Evolutionary conservation across 53 echinoderm and acorn worm genomes (phyloP), one percentile per base, ranked within the genome.

Genomic region (Arbacia lixula): DNA sequence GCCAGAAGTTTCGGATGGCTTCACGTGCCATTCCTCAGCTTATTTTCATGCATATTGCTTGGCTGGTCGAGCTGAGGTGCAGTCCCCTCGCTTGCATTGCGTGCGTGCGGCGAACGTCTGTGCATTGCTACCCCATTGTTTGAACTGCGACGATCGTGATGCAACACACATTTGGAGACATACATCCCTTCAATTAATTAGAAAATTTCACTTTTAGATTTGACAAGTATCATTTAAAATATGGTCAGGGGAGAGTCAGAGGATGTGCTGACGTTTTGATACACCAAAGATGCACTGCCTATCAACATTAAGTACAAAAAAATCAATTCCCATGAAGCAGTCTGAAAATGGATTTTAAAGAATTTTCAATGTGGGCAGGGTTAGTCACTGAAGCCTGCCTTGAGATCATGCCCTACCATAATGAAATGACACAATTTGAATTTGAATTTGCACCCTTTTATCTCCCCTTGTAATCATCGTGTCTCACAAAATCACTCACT

Each of bases 261-360:
- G 12, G 20, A 39, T 81, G 82, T 81, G 82, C 82, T 81, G 82
- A 81, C 82, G 64, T 22, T 32, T 29, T 41, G 29, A 40, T 49
- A 31, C 1, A 8, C 0, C 25, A 42, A 1, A 30, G 62, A 63
- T 30, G 8, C 8, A 64, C 82, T 81, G 82, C 64, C 64, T 41
- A 50, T 29, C 57, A 4, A 5, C 16, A 35, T 32, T 43, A 42
- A 16, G 46, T 81, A 46, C n/a, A 17, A 46, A 19, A 37, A 63
- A 41, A 0, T 64, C 27, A 9, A 81, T 81, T 28, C 82, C 82
- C 82, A 81, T 63, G 64, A 81, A 81, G 82, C 50, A 60, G 55
- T 71, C 39, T 54, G 84, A 39, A 84, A 66, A 36, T 36, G 11
- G 54, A 55, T 84, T 10, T 35, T 38, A 53, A 64, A 67, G n/a